phyloP scores from a whole-genome alignment of 2,888 invertebrate species.

The Eupithecia insigniata region DNA sequence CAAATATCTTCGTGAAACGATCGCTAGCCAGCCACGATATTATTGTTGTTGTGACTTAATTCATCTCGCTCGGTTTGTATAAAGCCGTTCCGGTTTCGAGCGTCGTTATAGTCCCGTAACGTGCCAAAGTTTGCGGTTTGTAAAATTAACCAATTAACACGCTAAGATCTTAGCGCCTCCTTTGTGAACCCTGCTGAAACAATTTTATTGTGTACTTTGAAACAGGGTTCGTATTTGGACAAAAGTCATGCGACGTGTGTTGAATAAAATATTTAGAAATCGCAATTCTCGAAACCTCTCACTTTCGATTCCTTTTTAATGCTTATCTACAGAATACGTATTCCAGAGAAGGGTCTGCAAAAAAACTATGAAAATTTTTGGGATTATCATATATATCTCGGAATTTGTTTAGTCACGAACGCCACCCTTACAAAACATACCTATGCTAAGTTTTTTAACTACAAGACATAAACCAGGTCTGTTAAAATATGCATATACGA shows the following conservation, averaged over 20 bases:
- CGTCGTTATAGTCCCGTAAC: conserved; percentile 59
- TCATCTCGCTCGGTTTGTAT: conserved; percentile 59
- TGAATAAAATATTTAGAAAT: conserved; percentile 26
- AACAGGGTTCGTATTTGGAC: conserved; percentile 35
- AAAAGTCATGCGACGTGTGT: conserved; percentile 30
- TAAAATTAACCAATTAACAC: conserved; percentile 58
- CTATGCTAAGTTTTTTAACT: background rate
- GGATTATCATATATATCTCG: background rate
- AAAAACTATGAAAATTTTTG: background rate
- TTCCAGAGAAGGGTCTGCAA: conserved; percentile 1
- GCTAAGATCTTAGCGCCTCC: conserved; percentile 46
- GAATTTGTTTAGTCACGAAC: background rate
- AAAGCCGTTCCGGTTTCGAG: conserved; percentile 60
- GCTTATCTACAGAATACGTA: conserved; percentile 14
- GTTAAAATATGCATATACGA: background rate
- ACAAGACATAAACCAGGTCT: background rate
- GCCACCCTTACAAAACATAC: background rate
- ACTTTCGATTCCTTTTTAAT: conserved; percentile 26
- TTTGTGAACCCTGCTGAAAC: conserved; percentile 34
- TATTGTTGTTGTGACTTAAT: conserved; percentile 71
- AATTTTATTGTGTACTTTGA: conserved; percentile 30
- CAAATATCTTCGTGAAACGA: conserved; percentile 70
- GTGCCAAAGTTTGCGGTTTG: conserved; percentile 57
- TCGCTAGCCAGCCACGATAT: conserved; percentile 63
- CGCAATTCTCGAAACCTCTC: conserved; percentile 5